Percentiles rank a stretch among this genome's conserved stretches.
Evolutionary conservation across 2,113 vertebrate species (phyloP).

Genomic region (Morone chrysops): DNA sequence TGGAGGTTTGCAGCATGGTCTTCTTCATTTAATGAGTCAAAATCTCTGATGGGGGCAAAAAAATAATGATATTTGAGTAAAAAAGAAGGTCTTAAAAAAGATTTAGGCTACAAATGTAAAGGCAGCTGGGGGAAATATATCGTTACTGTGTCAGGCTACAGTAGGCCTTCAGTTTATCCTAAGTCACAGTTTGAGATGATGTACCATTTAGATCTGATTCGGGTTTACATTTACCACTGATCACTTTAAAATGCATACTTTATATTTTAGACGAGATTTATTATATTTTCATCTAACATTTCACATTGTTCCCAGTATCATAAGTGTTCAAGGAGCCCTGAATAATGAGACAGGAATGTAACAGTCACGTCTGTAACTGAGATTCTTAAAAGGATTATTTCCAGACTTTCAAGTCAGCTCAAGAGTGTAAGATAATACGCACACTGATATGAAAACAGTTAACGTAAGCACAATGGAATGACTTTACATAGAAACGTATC

Average conservation of each 20-base stretch:
- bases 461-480: slow-evolving; percentile 5
- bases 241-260: too few species aligned
- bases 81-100: not conserved
- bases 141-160: not conserved
- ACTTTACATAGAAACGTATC: slow-evolving; percentile 1
- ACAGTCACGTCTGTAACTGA: slow-evolving; percentile 11
- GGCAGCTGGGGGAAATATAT: not conserved
- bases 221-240: not conserved
- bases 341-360: slow-evolving; percentile 41
- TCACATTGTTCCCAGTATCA: not conserved
- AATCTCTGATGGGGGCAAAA: slow-evolving; percentile 86
- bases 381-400: slow-evolving; percentile 47
- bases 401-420: slow-evolving; percentile 25
- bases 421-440: slow-evolving; percentile 16
- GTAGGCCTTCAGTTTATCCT: too few species aligned
- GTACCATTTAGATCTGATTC: not conserved
- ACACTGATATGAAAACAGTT: slow-evolving; percentile 17
- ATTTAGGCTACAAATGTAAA: not conserved
- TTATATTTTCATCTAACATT: not conserved
- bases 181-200: not conserved
- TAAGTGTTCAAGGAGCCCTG: not conserved
- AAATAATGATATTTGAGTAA: not conserved
- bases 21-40: slow-evolving; percentile 90
- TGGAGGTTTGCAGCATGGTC: slow-evolving; percentile 90
- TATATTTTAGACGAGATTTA: not conserved